These are phyloP conservation scores for Watsonalla cultraria DNA, from an alignment of 2,888 invertebrate species.

Conservation along the genomic window DNA sequence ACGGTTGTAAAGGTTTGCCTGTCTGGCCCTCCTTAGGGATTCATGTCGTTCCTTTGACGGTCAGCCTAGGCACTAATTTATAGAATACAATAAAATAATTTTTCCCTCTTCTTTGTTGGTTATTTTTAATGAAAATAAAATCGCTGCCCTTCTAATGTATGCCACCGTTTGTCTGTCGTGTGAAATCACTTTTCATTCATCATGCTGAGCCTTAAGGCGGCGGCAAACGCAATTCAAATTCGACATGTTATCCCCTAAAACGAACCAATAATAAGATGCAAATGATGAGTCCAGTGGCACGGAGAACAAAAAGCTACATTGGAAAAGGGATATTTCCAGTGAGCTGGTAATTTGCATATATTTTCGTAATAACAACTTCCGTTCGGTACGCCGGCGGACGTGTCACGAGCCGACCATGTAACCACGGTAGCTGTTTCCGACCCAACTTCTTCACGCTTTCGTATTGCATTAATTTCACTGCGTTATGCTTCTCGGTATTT, in stretches of 20 bases:
- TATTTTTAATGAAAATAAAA: slow-evolving; percentile 13
- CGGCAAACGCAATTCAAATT: slow-evolving; percentile 59
- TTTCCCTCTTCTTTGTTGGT: no score
- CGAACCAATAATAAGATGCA: slow-evolving; percentile 68
- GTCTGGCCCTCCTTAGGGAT: slow-evolving; percentile 34
- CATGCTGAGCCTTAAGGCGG: slow-evolving; percentile 43
- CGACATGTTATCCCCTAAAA: slow-evolving; percentile 65
- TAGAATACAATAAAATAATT: no score
- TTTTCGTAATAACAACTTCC: slow-evolving; percentile 73
- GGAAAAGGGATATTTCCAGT: slow-evolving; percentile 55
- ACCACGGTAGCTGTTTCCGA: slow-evolving; percentile 34
- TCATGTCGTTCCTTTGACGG: slow-evolving; percentile 3
- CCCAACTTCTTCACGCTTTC: slow-evolving; percentile 17
- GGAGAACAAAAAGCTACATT: slow-evolving; percentile 52
- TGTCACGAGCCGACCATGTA: slow-evolving; percentile 46
- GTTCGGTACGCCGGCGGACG: slow-evolving; percentile 50
- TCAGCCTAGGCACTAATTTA: no score
- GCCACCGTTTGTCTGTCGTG: slow-evolving; percentile 39
- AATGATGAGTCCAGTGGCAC: slow-evolving; percentile 59
- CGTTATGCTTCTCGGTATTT: not conserved
- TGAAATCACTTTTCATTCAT: slow-evolving; percentile 62
- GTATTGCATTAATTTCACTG: slow-evolving; percentile 14
- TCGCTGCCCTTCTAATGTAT: slow-evolving; percentile 14
- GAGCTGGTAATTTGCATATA: slow-evolving; percentile 67
- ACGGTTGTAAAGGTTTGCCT: slow-evolving; percentile 44